Percentiles rank a stretch among this genome's conserved stretches.
Conservation (phyloP, 2,888 invertebrate species). For the Harpalus rufipes region DNA sequence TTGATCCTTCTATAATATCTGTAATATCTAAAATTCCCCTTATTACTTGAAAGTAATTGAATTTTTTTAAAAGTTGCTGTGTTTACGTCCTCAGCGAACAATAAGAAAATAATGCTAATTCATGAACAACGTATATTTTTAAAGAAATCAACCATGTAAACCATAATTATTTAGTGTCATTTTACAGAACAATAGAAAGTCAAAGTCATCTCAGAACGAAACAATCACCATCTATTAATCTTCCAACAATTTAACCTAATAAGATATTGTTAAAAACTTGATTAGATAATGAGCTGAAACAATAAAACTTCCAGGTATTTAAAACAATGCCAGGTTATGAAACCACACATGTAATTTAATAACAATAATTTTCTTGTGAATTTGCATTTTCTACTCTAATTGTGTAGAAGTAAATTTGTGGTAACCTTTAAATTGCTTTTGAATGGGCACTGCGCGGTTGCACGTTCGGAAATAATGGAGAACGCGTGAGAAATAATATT, state of each 20-base stretch:
- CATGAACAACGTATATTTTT: too few relatives aligned
- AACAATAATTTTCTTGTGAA: slow-evolving; percentile 54
- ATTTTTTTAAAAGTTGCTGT: too few relatives aligned
- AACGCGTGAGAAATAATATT: slow-evolving; percentile 56
- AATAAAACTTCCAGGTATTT: slow-evolving; percentile 36
- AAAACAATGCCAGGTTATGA: slow-evolving; percentile 47
- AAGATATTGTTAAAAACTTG: slow-evolving; percentile 14
- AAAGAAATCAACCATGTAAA: too few relatives aligned
- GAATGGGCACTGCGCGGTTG: slow-evolving; percentile 57
- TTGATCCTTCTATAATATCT: too few relatives aligned
- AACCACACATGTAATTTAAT: slow-evolving; percentile 50
- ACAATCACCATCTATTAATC: slow-evolving; percentile 19
- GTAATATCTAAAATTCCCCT: too few relatives aligned
- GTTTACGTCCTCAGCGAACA: too few relatives aligned
- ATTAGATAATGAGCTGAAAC: slow-evolving; percentile 36
- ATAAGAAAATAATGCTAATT: too few relatives aligned
- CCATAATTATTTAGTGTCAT: too few relatives aligned
- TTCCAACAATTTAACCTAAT: slow-evolving; percentile 18
- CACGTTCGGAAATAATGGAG: slow-evolving; percentile 58
- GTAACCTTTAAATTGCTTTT: slow-evolving; percentile 56
- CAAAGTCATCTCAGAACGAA: background rate
- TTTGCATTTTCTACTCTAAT: slow-evolving; percentile 57
- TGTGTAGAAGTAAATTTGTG: slow-evolving; percentile 54
- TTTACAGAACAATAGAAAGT: slow-evolving; percentile 22
- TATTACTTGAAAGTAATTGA: too few relatives aligned